Conservation (phyloP, 2,888 invertebrate species). For the Tipula vernalis region DNA sequence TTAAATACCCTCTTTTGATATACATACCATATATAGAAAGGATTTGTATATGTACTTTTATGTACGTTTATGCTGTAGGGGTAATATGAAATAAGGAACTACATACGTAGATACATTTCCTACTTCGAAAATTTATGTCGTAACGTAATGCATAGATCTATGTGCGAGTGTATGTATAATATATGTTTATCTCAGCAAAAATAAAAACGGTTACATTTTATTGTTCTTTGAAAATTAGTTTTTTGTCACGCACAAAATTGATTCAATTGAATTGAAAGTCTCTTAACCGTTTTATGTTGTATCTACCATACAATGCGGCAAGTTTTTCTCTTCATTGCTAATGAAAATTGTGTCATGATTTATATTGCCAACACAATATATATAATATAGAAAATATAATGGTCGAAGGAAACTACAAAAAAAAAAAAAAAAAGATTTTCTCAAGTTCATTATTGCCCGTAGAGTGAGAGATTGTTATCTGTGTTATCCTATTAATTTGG, state of each 20-base stretch:
- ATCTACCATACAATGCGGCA: neutral
- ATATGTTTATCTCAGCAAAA: neutral
- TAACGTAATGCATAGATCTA: neutral
- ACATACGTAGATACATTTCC: neutral
- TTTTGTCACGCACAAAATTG: conserved; percentile 4
- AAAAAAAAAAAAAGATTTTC: neutral
- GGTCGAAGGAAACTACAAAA: neutral
- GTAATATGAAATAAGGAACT: neutral
- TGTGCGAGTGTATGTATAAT: neutral
- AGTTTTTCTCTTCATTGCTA: neutral
- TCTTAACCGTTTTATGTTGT: neutral
- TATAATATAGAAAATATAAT: neutral
- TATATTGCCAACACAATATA: neutral
- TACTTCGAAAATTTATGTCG: neutral
- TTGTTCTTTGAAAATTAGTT: conserved; percentile 4
- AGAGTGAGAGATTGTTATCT: neutral
- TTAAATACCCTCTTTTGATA: neutral
- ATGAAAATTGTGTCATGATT: neutral
- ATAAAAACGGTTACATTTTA: neutral
- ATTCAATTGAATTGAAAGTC: neutral
- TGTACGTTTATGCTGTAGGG: neutral
- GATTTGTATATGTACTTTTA: neutral
- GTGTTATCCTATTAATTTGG: neutral
- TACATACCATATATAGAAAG: neutral
- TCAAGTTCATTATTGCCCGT: neutral